Percentiles rank a stretch among this genome's conserved stretches.
phyloP scores from a whole-genome alignment of 2,888 invertebrate species.

The Patella caerulea region DNA sequence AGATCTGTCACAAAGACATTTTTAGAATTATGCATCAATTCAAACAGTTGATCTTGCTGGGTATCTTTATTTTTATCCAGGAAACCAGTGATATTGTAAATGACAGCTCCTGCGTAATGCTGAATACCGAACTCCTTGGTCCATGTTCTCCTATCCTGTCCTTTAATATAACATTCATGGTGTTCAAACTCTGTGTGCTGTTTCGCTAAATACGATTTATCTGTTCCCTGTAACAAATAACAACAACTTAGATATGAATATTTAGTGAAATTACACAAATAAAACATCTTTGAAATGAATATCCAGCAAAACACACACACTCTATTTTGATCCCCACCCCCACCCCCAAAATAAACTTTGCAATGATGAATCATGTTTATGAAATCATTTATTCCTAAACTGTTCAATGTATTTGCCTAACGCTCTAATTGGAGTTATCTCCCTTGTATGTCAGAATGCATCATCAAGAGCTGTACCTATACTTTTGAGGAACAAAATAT shows the following conservation, averaged over 20 bases:
- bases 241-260: not conserved
- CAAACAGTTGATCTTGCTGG: conserved; percentile 65
- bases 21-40: conserved; percentile 61
- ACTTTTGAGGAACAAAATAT: no score
- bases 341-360: no score
- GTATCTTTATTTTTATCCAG: conserved; percentile 67
- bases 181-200: conserved; percentile 60
- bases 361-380: no score
- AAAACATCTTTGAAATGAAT: no score
- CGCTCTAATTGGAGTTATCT: no score
- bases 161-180: conserved; percentile 59
- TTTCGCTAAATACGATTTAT: conserved; percentile 61
- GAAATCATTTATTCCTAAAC: no score
- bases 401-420: no score
- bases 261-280: not conserved
- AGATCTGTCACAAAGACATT: conserved; percentile 62
- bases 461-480: no score
- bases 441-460: no score
- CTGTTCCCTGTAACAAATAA: conserved; percentile 49
- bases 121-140: conserved; percentile 61
- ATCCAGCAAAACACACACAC: not conserved
- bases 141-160: conserved; percentile 58
- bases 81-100: conserved; percentile 57
- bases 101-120: conserved; percentile 63
- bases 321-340: not conserved